Conservation (phyloP, 2,888 invertebrate genomes). For the Rosalia funebris region DNA sequence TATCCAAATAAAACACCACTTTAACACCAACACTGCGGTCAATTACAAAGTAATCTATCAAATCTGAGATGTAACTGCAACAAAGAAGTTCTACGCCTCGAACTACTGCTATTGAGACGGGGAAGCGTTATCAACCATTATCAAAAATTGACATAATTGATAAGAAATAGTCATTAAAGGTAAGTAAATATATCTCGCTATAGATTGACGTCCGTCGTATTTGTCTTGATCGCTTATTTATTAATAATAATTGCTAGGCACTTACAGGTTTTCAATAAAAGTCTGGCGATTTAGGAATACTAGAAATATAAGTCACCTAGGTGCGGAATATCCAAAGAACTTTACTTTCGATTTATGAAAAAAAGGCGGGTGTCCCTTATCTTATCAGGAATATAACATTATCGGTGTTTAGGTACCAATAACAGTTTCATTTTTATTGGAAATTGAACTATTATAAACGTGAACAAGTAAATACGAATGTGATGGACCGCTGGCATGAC, state of each 20-base stretch:
- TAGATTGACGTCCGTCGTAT: not conserved
- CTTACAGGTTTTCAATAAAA: no score
- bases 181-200: slow-evolving; percentile 13
- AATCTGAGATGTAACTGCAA: not conserved
- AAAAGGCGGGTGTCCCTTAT: no score
- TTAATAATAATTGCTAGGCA: no score
- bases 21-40: not conserved
- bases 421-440: no score
- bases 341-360: not conserved
- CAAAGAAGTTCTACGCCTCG: slow-evolving; percentile 14
- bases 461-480: no score
- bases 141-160: slow-evolving; percentile 36
- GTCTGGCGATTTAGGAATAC: not conserved
- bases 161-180: slow-evolving; percentile 29
- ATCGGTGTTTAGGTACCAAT: no score
- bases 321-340: not conserved
- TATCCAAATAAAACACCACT: not conserved
- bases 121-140: slow-evolving; percentile 24
- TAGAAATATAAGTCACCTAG: not conserved
- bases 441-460: no score
- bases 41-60: not conserved
- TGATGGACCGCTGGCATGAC: no score
- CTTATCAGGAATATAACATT: no score
- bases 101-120: slow-evolving; percentile 19
- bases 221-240: no score